Evolutionary conservation across 1,140 invertebrate genomes (phyloP).

Genomic region (Drosophila mauritiana): DNA sequence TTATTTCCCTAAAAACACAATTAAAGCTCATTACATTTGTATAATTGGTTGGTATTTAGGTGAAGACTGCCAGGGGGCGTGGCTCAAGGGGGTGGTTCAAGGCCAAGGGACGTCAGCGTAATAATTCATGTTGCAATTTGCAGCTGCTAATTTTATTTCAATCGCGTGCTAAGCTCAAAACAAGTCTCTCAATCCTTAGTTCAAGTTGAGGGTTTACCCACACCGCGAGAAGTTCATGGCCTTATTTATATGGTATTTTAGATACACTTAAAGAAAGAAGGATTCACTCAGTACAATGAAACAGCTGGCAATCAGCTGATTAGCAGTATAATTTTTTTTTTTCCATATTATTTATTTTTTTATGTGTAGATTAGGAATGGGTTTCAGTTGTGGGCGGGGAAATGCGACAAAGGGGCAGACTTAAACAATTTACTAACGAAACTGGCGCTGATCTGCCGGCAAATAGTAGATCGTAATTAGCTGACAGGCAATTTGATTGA

Average conservation of each 20-base stretch:
- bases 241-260: neutral
- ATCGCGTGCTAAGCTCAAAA: slow-evolving; percentile 34
- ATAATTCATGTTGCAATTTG: slow-evolving; percentile 70
- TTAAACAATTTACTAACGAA: slow-evolving; percentile 26
- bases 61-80: neutral
- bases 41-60: slow-evolving; percentile 43
- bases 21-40: slow-evolving; percentile 56
- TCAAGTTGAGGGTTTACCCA: slow-evolving; percentile 63
- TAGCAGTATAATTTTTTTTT: neutral
- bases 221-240: slow-evolving; percentile 13
- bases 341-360: neutral
- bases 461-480: slow-evolving; percentile 68
- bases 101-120: slow-evolving; percentile 29
- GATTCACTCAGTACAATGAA: too few species aligned
- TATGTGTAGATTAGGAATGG: neutral
- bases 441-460: slow-evolving; percentile 33
- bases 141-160: slow-evolving; percentile 44
- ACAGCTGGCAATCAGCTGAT: too few species aligned
- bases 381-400: neutral
- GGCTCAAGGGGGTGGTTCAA: neutral
- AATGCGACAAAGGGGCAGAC: neutral
- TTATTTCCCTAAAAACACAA: slow-evolving; percentile 46
- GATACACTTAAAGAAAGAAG: too few species aligned
- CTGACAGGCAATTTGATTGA: slow-evolving; percentile 61
- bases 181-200: slow-evolving; percentile 36